phyloP scores from a whole-genome alignment of 2,888 invertebrate species.

The Drosophila flavopinicola region DNA sequence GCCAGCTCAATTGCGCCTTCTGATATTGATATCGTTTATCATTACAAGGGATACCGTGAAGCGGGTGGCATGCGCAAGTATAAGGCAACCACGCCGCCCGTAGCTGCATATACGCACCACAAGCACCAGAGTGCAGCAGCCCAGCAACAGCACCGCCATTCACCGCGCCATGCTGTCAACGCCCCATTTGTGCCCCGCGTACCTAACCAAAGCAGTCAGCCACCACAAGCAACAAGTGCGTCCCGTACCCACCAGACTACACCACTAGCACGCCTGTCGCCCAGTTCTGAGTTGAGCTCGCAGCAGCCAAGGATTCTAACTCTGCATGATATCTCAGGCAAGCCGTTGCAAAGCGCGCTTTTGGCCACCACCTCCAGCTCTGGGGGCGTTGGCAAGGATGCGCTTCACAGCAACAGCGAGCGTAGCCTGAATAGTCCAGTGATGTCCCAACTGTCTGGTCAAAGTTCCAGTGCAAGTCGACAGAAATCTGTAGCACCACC shows the following conservation, averaged over 20 bases:
- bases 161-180: constrained; percentile 87
- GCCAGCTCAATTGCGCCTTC: constrained; percentile 99
- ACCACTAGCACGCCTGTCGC: constrained; percentile 94
- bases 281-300: constrained; percentile 95
- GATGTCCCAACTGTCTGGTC: constrained; percentile 95
- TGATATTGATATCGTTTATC: constrained; percentile 98
- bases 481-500: constrained; percentile 89
- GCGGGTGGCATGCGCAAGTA: constrained; percentile 93
- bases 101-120: constrained; percentile 90
- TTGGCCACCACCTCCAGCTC: constrained; percentile 95
- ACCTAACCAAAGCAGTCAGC: constrained; percentile 89
- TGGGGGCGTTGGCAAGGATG: constrained; percentile 94
- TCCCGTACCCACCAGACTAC: constrained; percentile 93
- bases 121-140: constrained; percentile 89
- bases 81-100: constrained; percentile 93
- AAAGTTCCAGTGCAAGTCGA: constrained; percentile 92
- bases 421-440: constrained; percentile 96
- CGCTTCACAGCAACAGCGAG: constrained; percentile 95
- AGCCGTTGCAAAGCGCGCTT: constrained; percentile 94
- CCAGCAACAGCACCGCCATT: constrained; percentile 91
- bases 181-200: constrained; percentile 90
- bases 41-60: constrained; percentile 97
- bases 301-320: constrained; percentile 97
- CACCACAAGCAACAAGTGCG: constrained; percentile 87
- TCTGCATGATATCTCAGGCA: constrained; percentile 96